phyloP scores from a whole-genome alignment of 2,797 vertebrate genomes.

The Apogon talboti region DNA sequence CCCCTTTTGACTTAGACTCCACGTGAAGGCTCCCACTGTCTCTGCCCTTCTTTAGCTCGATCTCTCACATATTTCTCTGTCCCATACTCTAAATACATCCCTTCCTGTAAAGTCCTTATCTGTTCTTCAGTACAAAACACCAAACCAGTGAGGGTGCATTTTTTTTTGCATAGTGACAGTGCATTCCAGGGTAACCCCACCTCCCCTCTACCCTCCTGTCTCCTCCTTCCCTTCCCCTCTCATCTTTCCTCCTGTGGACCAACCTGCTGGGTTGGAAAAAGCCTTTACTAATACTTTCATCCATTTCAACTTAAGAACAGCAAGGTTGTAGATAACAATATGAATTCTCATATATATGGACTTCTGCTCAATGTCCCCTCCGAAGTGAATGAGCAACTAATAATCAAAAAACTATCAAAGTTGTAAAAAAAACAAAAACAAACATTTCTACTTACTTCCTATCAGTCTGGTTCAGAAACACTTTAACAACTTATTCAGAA shows the following conservation, averaged over 20 bases:
- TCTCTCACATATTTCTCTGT: conserved; percentile 8
- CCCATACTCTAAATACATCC: conserved; percentile 18
- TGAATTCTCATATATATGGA: neutral
- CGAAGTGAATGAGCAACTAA: neutral
- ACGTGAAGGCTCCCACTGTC: neutral
- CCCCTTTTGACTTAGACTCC: conserved; percentile 17
- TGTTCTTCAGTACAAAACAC: conserved; percentile 26
- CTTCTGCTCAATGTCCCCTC: neutral
- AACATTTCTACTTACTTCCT: neutral
- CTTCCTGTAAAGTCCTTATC: conserved; percentile 36
- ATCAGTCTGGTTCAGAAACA: neutral
- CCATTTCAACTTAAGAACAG: conserved; percentile 4
- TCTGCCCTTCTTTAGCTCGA: neutral
- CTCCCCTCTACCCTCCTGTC: conserved; percentile 17
- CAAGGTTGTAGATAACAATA: neutral
- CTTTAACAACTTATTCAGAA: neutral
- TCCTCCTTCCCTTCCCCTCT: conserved; percentile 18
- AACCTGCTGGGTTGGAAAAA: conserved; percentile 8
- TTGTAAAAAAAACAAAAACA: neutral
- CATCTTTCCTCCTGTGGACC: conserved; percentile 21
- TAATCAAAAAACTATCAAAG: neutral
- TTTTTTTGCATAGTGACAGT: conserved; percentile 53
- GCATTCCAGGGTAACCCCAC: conserved; percentile 59
- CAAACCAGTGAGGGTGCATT: conserved; percentile 73
- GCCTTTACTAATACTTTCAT: conserved; percentile 1